These are phyloP conservation scores for Porites lutea DNA, from an alignment of 64 coral and sea anemone species.

Conservation along the genomic window DNA sequence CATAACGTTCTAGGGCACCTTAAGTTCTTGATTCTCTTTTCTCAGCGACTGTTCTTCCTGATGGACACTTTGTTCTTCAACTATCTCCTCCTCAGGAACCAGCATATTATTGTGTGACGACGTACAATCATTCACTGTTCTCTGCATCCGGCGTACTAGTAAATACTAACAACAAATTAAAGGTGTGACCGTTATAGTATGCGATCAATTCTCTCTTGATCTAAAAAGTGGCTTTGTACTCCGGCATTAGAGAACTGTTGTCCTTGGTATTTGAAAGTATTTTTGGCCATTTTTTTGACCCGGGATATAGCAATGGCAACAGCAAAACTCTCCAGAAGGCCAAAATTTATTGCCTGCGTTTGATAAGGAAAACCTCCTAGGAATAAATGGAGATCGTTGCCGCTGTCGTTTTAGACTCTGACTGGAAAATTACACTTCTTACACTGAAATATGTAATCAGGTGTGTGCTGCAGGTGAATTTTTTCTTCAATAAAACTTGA, in stretches of 20 bases:
- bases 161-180: constrained; percentile 18
- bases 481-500: too few relatives aligned
- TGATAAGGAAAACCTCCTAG: too few relatives aligned
- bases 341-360: too few relatives aligned
- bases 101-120: constrained; percentile 29
- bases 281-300: too few relatives aligned
- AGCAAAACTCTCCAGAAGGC: too few relatives aligned
- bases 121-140: not conserved
- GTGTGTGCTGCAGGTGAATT: not conserved
- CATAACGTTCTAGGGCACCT: constrained; percentile 10
- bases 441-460: not conserved
- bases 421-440: not conserved
- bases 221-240: too few relatives aligned
- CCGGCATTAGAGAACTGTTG: too few relatives aligned
- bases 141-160: constrained; percentile 31
- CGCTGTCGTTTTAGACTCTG: not conserved
- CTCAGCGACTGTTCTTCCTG: constrained; percentile 3
- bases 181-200: too few relatives aligned
- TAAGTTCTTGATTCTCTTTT: constrained; percentile 23
- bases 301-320: too few relatives aligned
- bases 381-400: too few relatives aligned
- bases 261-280: too few relatives aligned
- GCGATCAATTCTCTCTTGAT: too few relatives aligned
- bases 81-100: not conserved
- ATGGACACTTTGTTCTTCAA: not conserved